A percentile compares a stretch with the other conserved stretches of the same genome.
These are phyloP conservation scores for Lasiurus cinereus DNA, from an alignment of 2,113 vertebrate genomes.

Conservation along the genomic window DNA sequence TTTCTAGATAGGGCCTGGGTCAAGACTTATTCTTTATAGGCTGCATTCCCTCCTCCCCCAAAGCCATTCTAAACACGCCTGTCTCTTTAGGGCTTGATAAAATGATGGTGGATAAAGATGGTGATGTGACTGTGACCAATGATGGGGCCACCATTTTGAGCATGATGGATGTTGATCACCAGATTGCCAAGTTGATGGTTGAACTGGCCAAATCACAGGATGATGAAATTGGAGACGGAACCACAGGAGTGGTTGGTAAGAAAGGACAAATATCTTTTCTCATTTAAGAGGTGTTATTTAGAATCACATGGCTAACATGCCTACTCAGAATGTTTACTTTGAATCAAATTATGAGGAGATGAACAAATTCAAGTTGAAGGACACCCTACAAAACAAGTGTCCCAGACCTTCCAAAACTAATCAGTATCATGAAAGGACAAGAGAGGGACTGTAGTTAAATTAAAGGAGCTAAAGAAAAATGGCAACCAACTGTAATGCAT, in stretches of 20 bases:
- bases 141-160: constrained; percentile 98
- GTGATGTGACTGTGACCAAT: constrained; percentile 98
- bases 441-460: neutral
- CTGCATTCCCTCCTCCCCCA: neutral
- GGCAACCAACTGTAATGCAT: rapidly evolving
- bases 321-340: neutral
- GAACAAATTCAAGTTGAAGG: neutral
- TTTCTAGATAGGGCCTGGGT: neutral
- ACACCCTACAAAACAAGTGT: neutral
- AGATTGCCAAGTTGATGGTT: constrained; percentile 99
- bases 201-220: constrained; percentile 99
- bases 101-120: constrained; percentile 99
- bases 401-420: neutral
- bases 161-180: constrained; percentile 99
- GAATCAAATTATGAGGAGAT: neutral
- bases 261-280: neutral
- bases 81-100: constrained; percentile 94
- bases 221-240: constrained; percentile 99
- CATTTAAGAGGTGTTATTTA: neutral
- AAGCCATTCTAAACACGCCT: neutral
- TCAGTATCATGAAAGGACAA: neutral
- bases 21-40: neutral
- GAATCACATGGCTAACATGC: neutral
- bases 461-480: neutral
- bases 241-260: constrained; percentile 98